These are phyloP conservation scores for Protonibea diacanthus DNA, from an alignment of 2,797 vertebrate genomes.

Conservation along the genomic window DNA sequence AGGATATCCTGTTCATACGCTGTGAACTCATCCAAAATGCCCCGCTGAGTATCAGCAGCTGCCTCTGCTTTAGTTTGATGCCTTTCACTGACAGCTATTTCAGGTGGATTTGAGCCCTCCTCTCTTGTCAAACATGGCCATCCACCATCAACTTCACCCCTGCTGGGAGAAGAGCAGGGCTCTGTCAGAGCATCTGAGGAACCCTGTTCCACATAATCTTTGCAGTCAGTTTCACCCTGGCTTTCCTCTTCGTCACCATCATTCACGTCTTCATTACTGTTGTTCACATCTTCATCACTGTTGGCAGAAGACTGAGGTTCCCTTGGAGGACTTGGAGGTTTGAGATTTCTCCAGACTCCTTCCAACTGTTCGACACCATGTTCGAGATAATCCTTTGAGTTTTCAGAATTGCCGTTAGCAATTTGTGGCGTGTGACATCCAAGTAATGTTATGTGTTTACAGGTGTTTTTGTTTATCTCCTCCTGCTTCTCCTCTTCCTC, in stretches of 20 bases:
- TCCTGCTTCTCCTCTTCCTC: slow-evolving; percentile 8
- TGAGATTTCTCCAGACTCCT: background rate
- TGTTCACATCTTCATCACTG: slow-evolving; percentile 2
- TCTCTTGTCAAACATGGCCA: background rate
- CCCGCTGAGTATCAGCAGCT: background rate
- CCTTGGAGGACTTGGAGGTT: background rate
- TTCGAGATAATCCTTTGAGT: background rate
- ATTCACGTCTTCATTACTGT: slow-evolving; percentile 1
- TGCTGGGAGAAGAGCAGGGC: slow-evolving; percentile 37
- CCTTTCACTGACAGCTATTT: slow-evolving; percentile 32
- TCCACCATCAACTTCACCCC: slow-evolving; percentile 30
- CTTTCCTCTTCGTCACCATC: slow-evolving; percentile 13
- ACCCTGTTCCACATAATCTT: slow-evolving; percentile 10
- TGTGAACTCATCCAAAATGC: slow-evolving; percentile 84
- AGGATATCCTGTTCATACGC: slow-evolving; percentile 93
- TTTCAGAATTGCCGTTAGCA: background rate
- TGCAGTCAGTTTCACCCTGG: background rate
- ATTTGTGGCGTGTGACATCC: background rate
- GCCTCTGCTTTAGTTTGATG: slow-evolving; percentile 14
- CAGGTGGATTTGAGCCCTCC: background rate
- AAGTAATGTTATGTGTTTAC: background rate
- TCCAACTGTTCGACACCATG: background rate
- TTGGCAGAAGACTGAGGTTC: background rate
- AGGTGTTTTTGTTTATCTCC: background rate
- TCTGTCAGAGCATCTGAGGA: slow-evolving; percentile 18